Conservation (phyloP, 2,888 invertebrate species). For the Cartodere bifasciata region DNA sequence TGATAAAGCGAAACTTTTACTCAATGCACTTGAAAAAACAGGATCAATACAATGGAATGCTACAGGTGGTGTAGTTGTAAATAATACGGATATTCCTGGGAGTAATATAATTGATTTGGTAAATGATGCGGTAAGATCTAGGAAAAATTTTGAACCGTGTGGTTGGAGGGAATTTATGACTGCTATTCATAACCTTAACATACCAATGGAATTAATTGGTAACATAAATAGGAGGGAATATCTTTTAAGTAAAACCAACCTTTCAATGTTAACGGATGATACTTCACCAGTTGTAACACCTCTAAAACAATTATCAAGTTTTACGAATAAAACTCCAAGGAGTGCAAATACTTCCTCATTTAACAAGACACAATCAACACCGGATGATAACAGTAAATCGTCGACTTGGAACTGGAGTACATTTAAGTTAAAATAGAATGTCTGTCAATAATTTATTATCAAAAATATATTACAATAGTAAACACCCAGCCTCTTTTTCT, state of each 20-base stretch:
- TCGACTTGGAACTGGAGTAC: no score
- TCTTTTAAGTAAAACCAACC: no score
- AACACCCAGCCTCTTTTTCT: background rate
- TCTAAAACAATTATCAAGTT: no score
- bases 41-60: slow-evolving; percentile 1
- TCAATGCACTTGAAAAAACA: background rate
- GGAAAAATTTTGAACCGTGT: background rate
- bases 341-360: no score
- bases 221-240: no score
- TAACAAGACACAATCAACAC: no score
- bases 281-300: no score
- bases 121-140: slow-evolving; percentile 2
- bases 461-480: background rate
- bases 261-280: no score
- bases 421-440: no score
- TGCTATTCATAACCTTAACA: background rate
- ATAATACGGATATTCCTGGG: background rate
- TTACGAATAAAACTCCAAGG: no score
- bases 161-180: background rate
- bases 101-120: slow-evolving; percentile 6
- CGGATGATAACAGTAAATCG: no score
- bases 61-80: slow-evolving; percentile 3
- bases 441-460: no score
- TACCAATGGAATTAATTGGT: slow-evolving; percentile 2
- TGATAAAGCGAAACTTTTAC: slow-evolving; percentile 2